Base-by-base conservation (phyloP, 1,140 invertebrate species). In the Mamestra configurata region DNA sequence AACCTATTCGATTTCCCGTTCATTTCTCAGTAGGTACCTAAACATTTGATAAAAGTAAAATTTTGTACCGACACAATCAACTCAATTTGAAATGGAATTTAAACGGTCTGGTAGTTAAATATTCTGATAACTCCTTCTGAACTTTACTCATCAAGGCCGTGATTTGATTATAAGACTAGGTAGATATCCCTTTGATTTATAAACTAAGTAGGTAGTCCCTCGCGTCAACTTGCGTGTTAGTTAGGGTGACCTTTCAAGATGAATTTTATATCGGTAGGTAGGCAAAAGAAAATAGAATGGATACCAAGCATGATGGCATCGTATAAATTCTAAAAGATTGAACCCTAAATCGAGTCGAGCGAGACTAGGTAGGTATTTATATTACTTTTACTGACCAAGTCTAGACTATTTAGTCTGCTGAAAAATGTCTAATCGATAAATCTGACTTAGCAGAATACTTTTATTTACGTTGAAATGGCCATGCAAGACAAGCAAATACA, bases 181-280 rank as follows among this genome's bases (percentile, higher is more conserved):
- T 31, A 31, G 27, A 31, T 40, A 66, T 15, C 55, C 10, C 35
- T 66, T 40, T 66, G 61, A 66, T 66, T 66, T 66, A 66, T 66
- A 13, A 40, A 40, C 18, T 0, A 24, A n/a, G n/a, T n/a, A n/a
- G n/a, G n/a, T n/a, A 66, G 35, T 66, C 35, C 35, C 61, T 22
- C 20, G 35, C 10, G 59, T 64, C 35, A 40, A 40, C 20, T 46
- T 46, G 66, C 66, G 43, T 70, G 43, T 27, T 46, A 27, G 43
- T 27, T 46, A 27, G 24, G 40, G 66, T 70, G 66, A 70, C 66
- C 40, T 70, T 49, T 27, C 27, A 37, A 24, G 5, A 49, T 46
- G 20, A 27, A 70, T 70, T 70, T 70, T 70, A 46, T 70, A 24
- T 70, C 43, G 5, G 6, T 49, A 49, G 43, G 22, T 70, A 46